These are phyloP conservation scores for Mythimna lalbum DNA, from an alignment of 2,888 invertebrate genomes.

Conservation along the genomic window DNA sequence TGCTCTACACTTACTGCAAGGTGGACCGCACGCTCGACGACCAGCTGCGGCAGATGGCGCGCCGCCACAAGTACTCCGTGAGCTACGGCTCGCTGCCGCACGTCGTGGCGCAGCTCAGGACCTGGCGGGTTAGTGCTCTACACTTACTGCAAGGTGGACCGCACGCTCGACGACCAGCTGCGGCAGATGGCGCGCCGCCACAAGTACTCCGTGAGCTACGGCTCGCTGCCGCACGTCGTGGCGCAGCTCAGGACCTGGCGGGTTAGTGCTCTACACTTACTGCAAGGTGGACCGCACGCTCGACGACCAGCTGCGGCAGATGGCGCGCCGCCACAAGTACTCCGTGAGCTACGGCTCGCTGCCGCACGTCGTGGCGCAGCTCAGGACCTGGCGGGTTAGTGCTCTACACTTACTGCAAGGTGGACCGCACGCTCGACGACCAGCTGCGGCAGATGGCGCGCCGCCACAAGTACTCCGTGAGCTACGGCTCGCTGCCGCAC, in stretches of 20 bases:
- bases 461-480: slow-evolving; percentile 81
- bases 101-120: slow-evolving; percentile 75
- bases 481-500: slow-evolving; percentile 75
- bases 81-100: slow-evolving; percentile 76
- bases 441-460: slow-evolving; percentile 83
- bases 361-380: slow-evolving; percentile 77
- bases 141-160: slow-evolving; percentile 83
- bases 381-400: slow-evolving; percentile 83
- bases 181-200: slow-evolving; percentile 84
- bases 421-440: slow-evolving; percentile 84
- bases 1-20: no score
- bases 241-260: slow-evolving; percentile 81
- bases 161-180: slow-evolving; percentile 83
- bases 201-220: slow-evolving; percentile 79
- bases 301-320: slow-evolving; percentile 82
- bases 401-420: no score
- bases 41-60: slow-evolving; percentile 82
- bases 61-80: slow-evolving; percentile 83
- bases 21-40: slow-evolving; percentile 85
- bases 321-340: slow-evolving; percentile 86
- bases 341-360: slow-evolving; percentile 73
- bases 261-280: no score
- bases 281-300: slow-evolving; percentile 83
- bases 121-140: no score
- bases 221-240: slow-evolving; percentile 74